Evolutionary conservation across 2,797 vertebrate species (phyloP).

Genomic region (Premnoplex brunnescens): DNA sequence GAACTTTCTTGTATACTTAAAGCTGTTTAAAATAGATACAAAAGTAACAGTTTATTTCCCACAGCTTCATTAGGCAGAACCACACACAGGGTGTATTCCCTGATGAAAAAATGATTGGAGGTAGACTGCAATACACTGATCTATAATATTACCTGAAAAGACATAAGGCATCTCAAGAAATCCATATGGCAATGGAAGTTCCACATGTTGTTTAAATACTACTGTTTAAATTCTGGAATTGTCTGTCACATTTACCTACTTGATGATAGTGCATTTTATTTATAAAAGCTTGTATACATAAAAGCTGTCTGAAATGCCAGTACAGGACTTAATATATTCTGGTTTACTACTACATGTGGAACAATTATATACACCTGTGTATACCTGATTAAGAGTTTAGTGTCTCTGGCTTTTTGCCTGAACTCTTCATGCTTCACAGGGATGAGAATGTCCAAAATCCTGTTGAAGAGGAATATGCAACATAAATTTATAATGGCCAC

Average conservation of each 20-base stretch:
- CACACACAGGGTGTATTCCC: background rate
- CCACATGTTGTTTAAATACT: background rate
- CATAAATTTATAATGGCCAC: background rate
- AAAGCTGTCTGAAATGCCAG: background rate
- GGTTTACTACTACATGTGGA: background rate
- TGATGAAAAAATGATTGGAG: background rate
- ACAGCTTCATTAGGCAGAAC: background rate
- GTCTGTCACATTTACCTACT: background rate
- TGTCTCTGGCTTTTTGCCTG: background rate
- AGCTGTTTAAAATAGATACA: background rate
- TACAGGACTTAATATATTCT: background rate
- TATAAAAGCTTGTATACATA: background rate
- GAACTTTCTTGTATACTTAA: background rate
- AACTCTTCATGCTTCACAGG: background rate
- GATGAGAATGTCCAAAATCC: background rate
- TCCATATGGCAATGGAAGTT: background rate
- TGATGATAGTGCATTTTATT: background rate
- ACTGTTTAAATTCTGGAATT: background rate
- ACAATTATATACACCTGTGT: background rate
- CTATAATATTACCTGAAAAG: background rate
- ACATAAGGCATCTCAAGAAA: background rate
- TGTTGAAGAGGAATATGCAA: background rate
- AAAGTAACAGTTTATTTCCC: background rate
- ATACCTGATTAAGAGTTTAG: background rate
- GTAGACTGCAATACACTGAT: background rate